phyloP scores from a whole-genome alignment of 2,113 vertebrate species.

The Lophotis ruficrista region DNA sequence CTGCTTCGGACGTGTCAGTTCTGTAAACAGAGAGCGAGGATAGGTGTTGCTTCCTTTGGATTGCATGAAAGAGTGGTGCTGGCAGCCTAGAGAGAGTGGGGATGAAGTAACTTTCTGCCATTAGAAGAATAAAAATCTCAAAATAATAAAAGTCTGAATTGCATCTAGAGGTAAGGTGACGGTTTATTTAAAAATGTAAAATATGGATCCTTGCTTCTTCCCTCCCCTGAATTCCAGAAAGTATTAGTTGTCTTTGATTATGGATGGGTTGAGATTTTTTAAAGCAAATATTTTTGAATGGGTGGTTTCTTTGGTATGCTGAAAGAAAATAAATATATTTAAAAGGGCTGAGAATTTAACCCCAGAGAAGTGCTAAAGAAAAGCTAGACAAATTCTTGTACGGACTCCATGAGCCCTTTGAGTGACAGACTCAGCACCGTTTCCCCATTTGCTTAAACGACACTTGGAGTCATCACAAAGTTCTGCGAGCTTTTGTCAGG shows the following conservation, averaged over 20 bases:
- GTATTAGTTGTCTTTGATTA: neutral
- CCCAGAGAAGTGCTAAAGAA: neutral
- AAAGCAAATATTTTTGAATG: conserved; percentile 34
- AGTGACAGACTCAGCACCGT: neutral
- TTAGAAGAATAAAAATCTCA: neutral
- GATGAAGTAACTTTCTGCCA: neutral
- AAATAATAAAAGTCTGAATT: neutral
- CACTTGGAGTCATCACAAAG: neutral
- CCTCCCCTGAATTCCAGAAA: neutral
- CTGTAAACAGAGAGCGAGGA: neutral
- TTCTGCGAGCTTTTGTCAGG: neutral
- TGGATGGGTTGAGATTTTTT: neutral
- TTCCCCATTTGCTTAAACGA: neutral
- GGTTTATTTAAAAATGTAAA: neutral
- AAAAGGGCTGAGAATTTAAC: conserved; percentile 25
- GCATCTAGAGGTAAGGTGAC: neutral
- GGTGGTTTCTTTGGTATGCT: conserved; percentile 41
- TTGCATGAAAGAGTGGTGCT: neutral
- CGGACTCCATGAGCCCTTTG: neutral
- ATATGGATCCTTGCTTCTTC: neutral
- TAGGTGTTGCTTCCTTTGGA: conserved; percentile 17
- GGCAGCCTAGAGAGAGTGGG: neutral
- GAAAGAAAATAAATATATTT: conserved; percentile 44
- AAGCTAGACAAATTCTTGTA: neutral
- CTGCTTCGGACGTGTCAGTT: neutral